Evolutionary conservation across 2,888 invertebrate genomes (phyloP).

Genomic region (Myopa tessellatipennis): DNA sequence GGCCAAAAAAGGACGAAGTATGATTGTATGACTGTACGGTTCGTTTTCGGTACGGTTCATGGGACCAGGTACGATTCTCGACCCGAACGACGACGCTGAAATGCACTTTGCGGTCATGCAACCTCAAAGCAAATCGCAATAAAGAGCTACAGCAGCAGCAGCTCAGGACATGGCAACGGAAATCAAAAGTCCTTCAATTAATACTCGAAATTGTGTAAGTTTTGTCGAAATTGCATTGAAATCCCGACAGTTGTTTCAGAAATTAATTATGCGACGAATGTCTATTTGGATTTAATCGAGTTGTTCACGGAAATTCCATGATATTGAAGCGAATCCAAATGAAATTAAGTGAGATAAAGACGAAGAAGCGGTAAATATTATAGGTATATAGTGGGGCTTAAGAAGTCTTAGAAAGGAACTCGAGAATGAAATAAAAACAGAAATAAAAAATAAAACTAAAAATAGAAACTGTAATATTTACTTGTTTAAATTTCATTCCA

Average conservation of each 20-base stretch:
- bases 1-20: not conserved
- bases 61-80: not conserved
- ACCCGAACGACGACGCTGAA: constrained; percentile 15
- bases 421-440: too few species aligned
- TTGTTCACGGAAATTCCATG: not conserved
- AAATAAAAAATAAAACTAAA: too few species aligned
- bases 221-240: constrained; percentile 29
- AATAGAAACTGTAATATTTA: too few species aligned
- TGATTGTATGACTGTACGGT: not conserved
- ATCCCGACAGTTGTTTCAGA: constrained; percentile 9
- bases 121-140: constrained; percentile 40
- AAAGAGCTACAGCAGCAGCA: not conserved
- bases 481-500: too few species aligned
- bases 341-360: not conserved
- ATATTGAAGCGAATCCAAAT: not conserved
- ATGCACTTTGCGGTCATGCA: constrained; percentile 43
- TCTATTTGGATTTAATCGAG: constrained; percentile 10
- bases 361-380: not conserved
- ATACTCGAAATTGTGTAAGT: constrained; percentile 29
- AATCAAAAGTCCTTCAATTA: constrained; percentile 39
- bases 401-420: too few species aligned
- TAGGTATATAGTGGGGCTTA: too few species aligned
- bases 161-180: constrained; percentile 17
- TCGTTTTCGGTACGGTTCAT: not conserved
- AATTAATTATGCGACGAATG: constrained; percentile 23